Evolutionary conservation across 2,113 vertebrate species (phyloP).

Genomic region (Oxyura jamaicensis): DNA sequence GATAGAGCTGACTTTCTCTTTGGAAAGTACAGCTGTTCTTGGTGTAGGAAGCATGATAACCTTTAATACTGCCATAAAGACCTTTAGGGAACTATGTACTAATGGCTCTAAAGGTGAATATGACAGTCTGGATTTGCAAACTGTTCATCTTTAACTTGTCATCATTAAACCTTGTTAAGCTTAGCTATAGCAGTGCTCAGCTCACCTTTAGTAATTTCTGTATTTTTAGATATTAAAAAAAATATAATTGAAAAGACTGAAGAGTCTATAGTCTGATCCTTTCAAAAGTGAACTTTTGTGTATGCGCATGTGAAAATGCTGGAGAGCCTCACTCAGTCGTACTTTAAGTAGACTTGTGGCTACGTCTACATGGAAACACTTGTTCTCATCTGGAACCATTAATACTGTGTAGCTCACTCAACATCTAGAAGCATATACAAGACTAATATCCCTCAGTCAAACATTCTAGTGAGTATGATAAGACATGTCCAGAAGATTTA

Average conservation of each 20-base stretch:
- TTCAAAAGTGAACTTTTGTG: not conserved
- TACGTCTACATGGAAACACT: not conserved
- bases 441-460: not conserved
- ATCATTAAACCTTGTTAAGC: not conserved
- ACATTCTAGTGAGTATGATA: not conserved
- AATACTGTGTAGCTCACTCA: not conserved
- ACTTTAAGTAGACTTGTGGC: not conserved
- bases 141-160: not conserved
- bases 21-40: not conserved
- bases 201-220: not conserved
- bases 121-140: not conserved
- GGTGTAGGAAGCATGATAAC: not conserved
- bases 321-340: not conserved
- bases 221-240: not conserved
- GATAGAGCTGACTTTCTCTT: constrained; percentile 5
- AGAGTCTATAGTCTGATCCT: not conserved
- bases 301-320: not conserved
- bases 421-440: not conserved
- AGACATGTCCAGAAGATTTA: not conserved
- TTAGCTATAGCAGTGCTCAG: not conserved
- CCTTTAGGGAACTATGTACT: not conserved
- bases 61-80: not conserved
- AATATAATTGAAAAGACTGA: not conserved
- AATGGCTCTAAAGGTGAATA: not conserved
- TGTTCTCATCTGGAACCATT: not conserved